Evolutionary conservation across 2,113 vertebrate species (phyloP), one percentile per base, ranked within the genome.

Genomic region (Tetraodon nigroviridis): DNA sequence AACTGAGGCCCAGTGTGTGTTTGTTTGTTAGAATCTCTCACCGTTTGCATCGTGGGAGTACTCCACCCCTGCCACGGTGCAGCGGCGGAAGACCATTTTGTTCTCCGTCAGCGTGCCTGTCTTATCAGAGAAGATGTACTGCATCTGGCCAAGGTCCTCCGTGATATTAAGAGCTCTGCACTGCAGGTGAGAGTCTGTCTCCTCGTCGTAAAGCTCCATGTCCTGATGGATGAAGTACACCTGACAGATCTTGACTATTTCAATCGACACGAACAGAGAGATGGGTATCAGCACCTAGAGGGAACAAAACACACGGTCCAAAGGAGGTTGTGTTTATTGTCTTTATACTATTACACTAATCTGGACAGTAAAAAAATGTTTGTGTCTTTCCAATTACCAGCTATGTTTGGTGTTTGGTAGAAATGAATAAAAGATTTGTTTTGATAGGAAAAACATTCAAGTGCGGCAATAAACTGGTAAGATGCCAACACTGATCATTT

Each of bases 111-210:
- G 91, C 1, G 97, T 99, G 65, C 97, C 97, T 0, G 97, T 99
- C 86, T 99, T 99, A 84, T 99, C 97, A 41, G 96, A 99, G 87
- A 99, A 99, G 80, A 99, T 93, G 73, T 98, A 98, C 68, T 97
- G 94, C 86, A 98, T 94, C 86, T 99, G 97, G 51, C 97, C 97
- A 7, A 99, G 87, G 81, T 98, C 95, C 86, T 99, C 97, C 0
- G 96, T 98, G 87, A 99, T 98, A 77, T 99, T 98, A 69, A 99
- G 90, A 41, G 96, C 95, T 24, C 97, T 85, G 73, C 97, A 99
- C 76, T 98, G 95, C 69, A 98, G 91, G 62, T 91, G 94, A 1
- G 93, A 92, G 79, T 96, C 95, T 0, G 93, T 96, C 80, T 98
- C 96, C 87, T 96, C 95, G n/a, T 99, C 95, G 3, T 97, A 97